Conservation (phyloP, 2,797 vertebrate genomes). For the Corythornis leucogaster region DNA sequence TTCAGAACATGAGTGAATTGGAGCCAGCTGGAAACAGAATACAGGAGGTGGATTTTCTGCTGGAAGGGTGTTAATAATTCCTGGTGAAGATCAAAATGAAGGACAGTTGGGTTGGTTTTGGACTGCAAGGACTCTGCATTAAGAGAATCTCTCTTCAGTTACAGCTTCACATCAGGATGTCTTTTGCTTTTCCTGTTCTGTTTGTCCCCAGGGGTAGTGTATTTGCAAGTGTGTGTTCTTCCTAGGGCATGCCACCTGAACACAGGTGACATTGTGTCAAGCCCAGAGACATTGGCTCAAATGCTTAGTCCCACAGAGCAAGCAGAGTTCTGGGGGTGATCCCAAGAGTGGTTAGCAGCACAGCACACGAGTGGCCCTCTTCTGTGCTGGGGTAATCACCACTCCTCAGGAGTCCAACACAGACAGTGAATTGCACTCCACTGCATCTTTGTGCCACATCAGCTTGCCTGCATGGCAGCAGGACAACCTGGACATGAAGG, state of each 20-base stretch:
- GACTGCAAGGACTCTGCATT: not conserved
- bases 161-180: not conserved
- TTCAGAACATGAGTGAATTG: constrained; percentile 38
- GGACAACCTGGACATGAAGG: accelerated
- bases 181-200: not conserved
- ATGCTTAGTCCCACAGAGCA: not conserved
- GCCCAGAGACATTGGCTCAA: not conserved
- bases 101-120: constrained; percentile 37
- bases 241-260: not conserved
- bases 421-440: not conserved
- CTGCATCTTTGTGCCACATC: not conserved
- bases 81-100: constrained; percentile 56
- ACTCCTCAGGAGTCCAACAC: not conserved
- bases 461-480: not conserved
- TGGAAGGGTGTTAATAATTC: constrained; percentile 50
- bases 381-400: not conserved
- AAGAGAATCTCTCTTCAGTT: constrained; percentile 4
- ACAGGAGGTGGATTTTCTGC: constrained; percentile 58
- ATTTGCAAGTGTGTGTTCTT: not conserved
- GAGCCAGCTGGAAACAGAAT: constrained; percentile 62
- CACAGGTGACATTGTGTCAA: too few relatives aligned
- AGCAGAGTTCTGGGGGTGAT: not conserved
- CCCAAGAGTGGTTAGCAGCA: not conserved
- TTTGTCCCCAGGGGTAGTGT: not conserved
- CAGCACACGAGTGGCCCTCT: not conserved